Evolutionary conservation across 2,888 invertebrate species (phyloP).

Genomic region (Phytoseiulus persimilis): DNA sequence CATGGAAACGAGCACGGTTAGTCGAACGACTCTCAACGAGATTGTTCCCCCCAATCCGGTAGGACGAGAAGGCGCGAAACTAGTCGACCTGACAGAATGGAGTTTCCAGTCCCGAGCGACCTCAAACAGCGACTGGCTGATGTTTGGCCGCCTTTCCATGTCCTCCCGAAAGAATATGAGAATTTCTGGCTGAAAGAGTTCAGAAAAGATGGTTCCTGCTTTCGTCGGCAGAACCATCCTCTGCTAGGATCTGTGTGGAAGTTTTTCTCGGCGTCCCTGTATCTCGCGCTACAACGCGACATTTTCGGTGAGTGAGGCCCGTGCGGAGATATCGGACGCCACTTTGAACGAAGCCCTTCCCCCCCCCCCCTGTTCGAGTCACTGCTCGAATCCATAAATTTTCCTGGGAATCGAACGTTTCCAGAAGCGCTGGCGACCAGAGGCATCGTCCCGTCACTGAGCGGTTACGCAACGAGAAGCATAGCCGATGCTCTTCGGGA

Average conservation of each 20-base stretch:
- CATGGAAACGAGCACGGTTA: not conserved
- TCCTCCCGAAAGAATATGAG: not conserved
- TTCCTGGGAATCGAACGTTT: too few relatives aligned
- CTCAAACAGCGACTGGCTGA: not conserved
- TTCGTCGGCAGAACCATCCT: not conserved
- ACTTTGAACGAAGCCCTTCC: not conserved
- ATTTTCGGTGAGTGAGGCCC: not conserved
- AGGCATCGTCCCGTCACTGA: not conserved
- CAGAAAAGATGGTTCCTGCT: not conserved
- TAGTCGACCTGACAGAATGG: not conserved
- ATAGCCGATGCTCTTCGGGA: not conserved
- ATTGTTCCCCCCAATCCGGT: too few relatives aligned
- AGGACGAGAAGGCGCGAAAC: too few relatives aligned
- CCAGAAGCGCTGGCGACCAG: not conserved
- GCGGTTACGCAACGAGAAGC: not conserved
- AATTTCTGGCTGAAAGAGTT: not conserved
- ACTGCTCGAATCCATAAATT: too few relatives aligned
- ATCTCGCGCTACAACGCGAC: not conserved
- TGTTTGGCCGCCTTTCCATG: not conserved
- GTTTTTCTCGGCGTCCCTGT: not conserved
- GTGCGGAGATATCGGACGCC: not conserved
- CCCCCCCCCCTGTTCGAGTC: too few relatives aligned
- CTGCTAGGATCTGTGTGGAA: not conserved
- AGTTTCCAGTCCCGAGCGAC: not conserved
- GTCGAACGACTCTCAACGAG: not conserved